Evolutionary conservation across 2,888 invertebrate species (phyloP), one percentile per base, ranked within the genome.

Genomic region (Hermodice carunculata): DNA sequence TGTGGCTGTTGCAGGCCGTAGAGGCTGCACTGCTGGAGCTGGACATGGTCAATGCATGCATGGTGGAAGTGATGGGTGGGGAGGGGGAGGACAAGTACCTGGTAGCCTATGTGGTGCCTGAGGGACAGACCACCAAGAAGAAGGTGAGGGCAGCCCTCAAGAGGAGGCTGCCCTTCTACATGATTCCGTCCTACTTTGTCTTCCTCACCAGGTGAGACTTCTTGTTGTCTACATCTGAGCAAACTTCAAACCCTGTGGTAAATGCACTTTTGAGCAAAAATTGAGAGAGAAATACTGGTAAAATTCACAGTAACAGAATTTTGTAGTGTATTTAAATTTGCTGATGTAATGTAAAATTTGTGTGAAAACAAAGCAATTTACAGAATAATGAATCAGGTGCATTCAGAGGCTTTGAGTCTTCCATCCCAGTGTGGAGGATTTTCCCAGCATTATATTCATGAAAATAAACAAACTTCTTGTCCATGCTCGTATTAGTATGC

Each of bases 71-170:
- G 49, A 74, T 79, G 52, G 87, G 87, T 22, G 80, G 80, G 6
- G 87, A 87, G 70, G 87, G 87, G 11, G 81, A 86, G 57, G 85
- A 87, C 73, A 87, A 86, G 67, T 82, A 82, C 70, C 76, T 87
- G 26, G 86, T 85, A 11, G 81, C 86, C 3, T 87, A 86, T 70
- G 79, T 87, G 42, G 86, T 86, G 3, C 78, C 81, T 4, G 74
- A 80, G 42, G 74, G 77, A 1, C 26, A 34, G 14, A 74, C 82
- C 3, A 78, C 79, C 6, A 80, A 83, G 74, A 86, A 85, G 66
- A 77, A 76, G 17, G 72, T 87, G 34, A 67, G 86, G 42, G 83
- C 81, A 1, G 81, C 78, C 34, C 74, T 86, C 5, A 87, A 87
- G 67, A 78, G 80, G 31, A 75, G 79, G 11, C 78, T 87, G 28